Evolutionary conservation across 2,888 invertebrate genomes (phyloP), one percentile per base, ranked within the genome.

Genomic region (Apodemia duryi): DNA sequence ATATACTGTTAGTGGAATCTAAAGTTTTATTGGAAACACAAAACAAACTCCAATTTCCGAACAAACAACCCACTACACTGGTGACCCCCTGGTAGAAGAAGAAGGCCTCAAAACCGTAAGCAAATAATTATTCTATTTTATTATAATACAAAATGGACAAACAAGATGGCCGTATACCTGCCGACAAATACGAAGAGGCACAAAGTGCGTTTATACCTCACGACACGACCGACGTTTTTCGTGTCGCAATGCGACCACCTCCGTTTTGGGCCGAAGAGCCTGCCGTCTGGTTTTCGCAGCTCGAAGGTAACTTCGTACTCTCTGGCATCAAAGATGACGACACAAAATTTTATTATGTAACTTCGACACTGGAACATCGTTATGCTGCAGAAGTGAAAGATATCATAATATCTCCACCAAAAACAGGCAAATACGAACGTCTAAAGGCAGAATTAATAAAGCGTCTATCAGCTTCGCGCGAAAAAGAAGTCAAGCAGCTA

Each of bases 311-410:
- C 21, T 70, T 70, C 51, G 52, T 61, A 21, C 10, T 68, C 3
- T 61, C 67, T 1, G 57, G 61, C 5, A 65, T 70, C 1, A 67
- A 61, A 7, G 54, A 21, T 6, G 68, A 66, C 43, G n/a, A 51
- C 2, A 67, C 70, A 9, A 69, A 69, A 63, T 68, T 69, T 61
- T 60, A 68, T 21, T 64, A 68, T n/a, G 61, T 67, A 11, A 65
- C 66, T 13, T 35, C 61, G 0, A 61, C 69, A 1, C 64, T 67
- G 2, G 66, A 67, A 11, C 62, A 63, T 6, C 28, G 64, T 9
- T 65, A 67, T 51, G 63, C 65, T 1, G 41, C 60, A 6, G 68
- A 70, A 21, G 65, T 70, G 0, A 66, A 67, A 29, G 70, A 71
- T 29, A 64, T 71, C 11, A 71, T 71, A n/a, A 63, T 28, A 1